Percentiles rank a stretch among this genome's conserved stretches.
These are phyloP conservation scores for Salvelinus fontinalis DNA, from an alignment of 2,113 vertebrate genomes.

Conservation along the genomic window DNA sequence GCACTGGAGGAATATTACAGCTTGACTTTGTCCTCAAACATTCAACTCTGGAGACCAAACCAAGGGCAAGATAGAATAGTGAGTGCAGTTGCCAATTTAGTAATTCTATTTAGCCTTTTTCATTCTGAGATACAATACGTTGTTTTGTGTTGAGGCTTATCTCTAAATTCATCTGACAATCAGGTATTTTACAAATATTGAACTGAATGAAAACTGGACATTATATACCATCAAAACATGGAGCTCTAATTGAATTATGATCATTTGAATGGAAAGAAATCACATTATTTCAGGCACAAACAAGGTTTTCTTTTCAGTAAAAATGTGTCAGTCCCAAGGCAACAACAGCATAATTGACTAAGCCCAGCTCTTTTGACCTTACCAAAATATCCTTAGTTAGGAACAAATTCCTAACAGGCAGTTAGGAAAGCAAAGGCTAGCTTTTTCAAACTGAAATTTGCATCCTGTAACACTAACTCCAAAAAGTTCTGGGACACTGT, in stretches of 20 bases:
- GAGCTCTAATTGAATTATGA: too few species aligned
- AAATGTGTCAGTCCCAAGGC: background rate
- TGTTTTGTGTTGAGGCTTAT: background rate
- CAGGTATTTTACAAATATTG: too few species aligned
- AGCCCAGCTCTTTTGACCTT: conserved; percentile 5
- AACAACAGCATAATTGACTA: conserved; percentile 40
- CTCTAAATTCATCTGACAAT: background rate
- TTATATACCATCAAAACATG: too few species aligned
- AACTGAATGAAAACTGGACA: too few species aligned
- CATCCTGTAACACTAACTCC: too few species aligned
- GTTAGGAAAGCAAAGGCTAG: too few species aligned
- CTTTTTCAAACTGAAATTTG: too few species aligned
- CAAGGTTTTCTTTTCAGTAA: background rate
- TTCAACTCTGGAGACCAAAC: background rate
- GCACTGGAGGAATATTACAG: conserved; percentile 13
- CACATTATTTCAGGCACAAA: background rate
- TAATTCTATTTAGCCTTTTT: background rate
- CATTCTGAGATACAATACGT: background rate
- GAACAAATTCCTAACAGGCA: too few species aligned
- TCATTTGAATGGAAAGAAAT: too few species aligned
- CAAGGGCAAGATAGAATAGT: background rate
- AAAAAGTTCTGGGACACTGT: too few species aligned
- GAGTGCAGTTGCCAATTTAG: background rate
- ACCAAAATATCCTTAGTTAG: conserved; percentile 18
- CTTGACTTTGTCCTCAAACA: conserved; percentile 6